Evolutionary conservation across 2,113 vertebrate species (phyloP), one percentile per base, ranked within the genome.

Genomic region (Lampris incognitus): DNA sequence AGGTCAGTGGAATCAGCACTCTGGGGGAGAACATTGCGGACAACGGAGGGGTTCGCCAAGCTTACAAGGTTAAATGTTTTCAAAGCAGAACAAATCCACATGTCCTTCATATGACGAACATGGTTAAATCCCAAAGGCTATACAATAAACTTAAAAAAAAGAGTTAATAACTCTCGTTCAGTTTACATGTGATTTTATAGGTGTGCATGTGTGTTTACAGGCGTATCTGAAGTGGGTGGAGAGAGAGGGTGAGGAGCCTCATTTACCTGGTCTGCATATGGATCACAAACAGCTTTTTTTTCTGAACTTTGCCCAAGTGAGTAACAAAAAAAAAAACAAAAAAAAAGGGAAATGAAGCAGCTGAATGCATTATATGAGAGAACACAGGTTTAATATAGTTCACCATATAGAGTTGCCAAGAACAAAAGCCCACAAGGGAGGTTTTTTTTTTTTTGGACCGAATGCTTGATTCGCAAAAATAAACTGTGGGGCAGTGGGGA

Each of bases 1-100:
- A 99, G 98, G 94, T 99, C 83, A 99, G 97, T 66, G 97, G 98
- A 69, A 95, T 98, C 90, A 97, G 94, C 92, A 99, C 98, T 0
- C 88, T 99, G 3, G 97, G 97, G 85, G 97, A 99, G 87, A 99
- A 99, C 68, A 99, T 99, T 24, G 98, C 97, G 0, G 98, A 99
- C 89, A 99, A 99, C 0, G 98, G 97, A 83, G 98, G 98, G 4
- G 95, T 99, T 74, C 95, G 97, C 54, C 98, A 99, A 90, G 97
- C 98, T 0, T 98, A 96, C 36, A 97, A 99, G 96, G 98, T 97
- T 90, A 60, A 69, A 41, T 69, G 64, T 67, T 57, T 39, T 10
- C n/a, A 1, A 24, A 24, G 24, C 24, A 24, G 24, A 24, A 3
- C 9, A 37, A 60, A 48, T 65, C 24, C 6, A 46, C 36, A 72